Base-by-base conservation (phyloP, 2,113 vertebrate genomes). In the Trematocara nigrifrons region DNA sequence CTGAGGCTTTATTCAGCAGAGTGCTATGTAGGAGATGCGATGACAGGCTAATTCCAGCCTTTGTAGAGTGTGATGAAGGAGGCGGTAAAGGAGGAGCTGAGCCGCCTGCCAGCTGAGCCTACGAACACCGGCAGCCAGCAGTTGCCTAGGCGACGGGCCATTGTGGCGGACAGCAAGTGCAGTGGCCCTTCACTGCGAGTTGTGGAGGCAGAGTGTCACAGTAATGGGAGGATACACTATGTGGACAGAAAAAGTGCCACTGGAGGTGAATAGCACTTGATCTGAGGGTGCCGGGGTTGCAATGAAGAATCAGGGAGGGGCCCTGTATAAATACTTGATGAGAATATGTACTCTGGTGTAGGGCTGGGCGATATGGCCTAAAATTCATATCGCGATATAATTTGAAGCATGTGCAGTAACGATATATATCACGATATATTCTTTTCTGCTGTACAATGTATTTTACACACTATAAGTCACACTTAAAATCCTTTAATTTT, bases 41-140 rank as follows among this genome's bases (percentile, higher is more conserved):
- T 77, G 83, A 91, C 91, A 88, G 88, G 89, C 91, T 92, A 93
- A 95, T 95, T 94, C 89, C 83, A 90, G 92, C 82, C 92, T 92
- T 93, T 92, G 93, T 87, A 59, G 92, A 92, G 89, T 91, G 86
- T 89, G 92, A 92, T 93, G 92, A 91, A 91, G 93, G 86, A 95
- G 92, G 94, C 53, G 89, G 82, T 81, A 83, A 85, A 91, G 87
- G 91, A 92, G 91, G 88, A 93, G 92, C 92, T 76, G 92, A 92
- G 90, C 89, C 64, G 91, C 83, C 91, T 93, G 94, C 93, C 95
- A 95, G 94, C 95, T 95, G 94, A 94, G 94, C 93, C 93, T 90
- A 92, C 86, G 77, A 93, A 93, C 92, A 89, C 92, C 86, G 78
- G 93, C 94, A 92, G 91, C 89, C 83, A 89, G 93, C 6, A 80